Base-by-base conservation (phyloP, 1,140 invertebrate species). In the Trichonephila clavipes region DNA sequence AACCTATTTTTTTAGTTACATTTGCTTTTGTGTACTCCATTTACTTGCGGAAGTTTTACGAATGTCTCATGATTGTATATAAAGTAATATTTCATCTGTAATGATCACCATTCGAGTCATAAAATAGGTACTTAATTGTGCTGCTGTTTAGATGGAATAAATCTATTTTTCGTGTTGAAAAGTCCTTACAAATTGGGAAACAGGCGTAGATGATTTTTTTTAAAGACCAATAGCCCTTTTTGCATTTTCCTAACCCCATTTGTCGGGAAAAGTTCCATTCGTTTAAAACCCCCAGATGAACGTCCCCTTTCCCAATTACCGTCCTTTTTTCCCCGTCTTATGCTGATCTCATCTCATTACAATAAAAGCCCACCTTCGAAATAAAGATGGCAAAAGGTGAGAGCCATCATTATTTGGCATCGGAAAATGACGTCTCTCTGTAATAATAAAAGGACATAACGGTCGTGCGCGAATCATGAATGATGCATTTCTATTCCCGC, bases 341-440 rank as follows among this genome's bases (percentile, higher is more conserved):
- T 34, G 72, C 18, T 77, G 72, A 77, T 77, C 72, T 51, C 51
- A 59, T 59, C 82, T 83, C 82, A 83, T 83, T 83, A 83, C 40
- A 83, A 83, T 83, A 83, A 83, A 83, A 59, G 82, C 21, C 72
- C 28, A 58, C n/a, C 51, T 18, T 51, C 51, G 51, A 51, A 51
- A 51, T 51, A 51, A 51, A 51, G 51, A 51, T 51, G 40, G 19
- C 44, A 83, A 59, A 72, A 89, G 44, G 28, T 28, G 24, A 10
- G 24, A 24, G 14, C 14, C 28, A 64, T 89, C 87, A 89, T 89
- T 89, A 89, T 34, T 51, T 64, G 19, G 16, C 28, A 19, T 24
- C 2, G 44, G 87, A 34, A 89, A 89, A 89, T 89, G 87, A 89
- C 87, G 72, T 89, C 64, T 44, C 24, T 44, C 24, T 40, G 28